Evolutionary conservation across 37 sponge, comb jelly and placozoan genomes (phyloP), one percentile per base, ranked within the genome.

Genomic region (Hormiphora californensis): DNA sequence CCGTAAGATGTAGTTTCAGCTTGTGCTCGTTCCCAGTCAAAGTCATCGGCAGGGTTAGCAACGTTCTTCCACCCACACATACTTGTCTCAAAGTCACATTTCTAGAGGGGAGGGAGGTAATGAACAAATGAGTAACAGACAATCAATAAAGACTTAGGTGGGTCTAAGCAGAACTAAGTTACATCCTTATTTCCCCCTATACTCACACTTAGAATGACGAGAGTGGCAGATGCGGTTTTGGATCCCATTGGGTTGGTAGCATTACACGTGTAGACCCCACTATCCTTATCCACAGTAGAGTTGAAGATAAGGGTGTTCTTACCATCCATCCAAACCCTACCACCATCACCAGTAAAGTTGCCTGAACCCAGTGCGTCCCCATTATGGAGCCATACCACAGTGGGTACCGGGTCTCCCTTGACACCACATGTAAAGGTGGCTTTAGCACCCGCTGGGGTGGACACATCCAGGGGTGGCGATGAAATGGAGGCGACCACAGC

Each of bases 81-180:
- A n/a, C 86, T 86, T n/a, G 17, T 85, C 81, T 88, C 88, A 33
- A 88, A 88, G 39, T 73, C 81, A 63, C 88, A 88, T 65, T 65
- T 65, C 67, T 65, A 19, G 17, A n/a, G n/a, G n/a, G n/a, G n/a
- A n/a, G n/a, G n/a, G n/a, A n/a, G n/a, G n/a, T n/a, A n/a, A n/a
- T n/a, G n/a, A n/a, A n/a, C n/a, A n/a, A n/a, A n/a, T n/a, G n/a
- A n/a, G n/a, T n/a, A n/a, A n/a, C n/a, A n/a, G n/a, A n/a, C n/a
- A n/a, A n/a, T n/a, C n/a, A n/a, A n/a, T n/a, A n/a, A n/a, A n/a
- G n/a, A n/a, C n/a, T n/a, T n/a, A n/a, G n/a, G n/a, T n/a, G n/a
- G n/a, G n/a, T n/a, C n/a, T n/a, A n/a, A n/a, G n/a, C n/a, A n/a
- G n/a, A n/a, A n/a, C n/a, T n/a, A n/a, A n/a, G n/a, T n/a, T n/a